Evolutionary conservation across 2,113 vertebrate genomes (phyloP).

Genomic region (Chaetura pelagica): DNA sequence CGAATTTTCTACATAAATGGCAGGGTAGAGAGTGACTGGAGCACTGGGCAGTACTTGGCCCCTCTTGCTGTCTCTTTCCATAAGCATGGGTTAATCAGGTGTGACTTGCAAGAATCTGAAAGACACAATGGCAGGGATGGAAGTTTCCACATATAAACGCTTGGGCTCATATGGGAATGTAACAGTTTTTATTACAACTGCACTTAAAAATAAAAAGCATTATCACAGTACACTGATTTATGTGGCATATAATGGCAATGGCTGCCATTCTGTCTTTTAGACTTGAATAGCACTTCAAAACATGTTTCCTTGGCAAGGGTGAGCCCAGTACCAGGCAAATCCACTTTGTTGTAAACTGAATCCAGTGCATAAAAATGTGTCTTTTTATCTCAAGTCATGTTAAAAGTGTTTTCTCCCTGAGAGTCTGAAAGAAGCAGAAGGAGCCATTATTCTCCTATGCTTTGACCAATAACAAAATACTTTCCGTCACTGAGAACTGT

Average conservation of each 20-base stretch:
- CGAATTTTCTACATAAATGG: not conserved
- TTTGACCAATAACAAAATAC: not conserved
- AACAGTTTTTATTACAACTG: not conserved
- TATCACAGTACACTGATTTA: not conserved
- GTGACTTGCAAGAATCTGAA: not conserved
- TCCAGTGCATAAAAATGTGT: not conserved
- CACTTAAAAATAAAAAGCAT: not conserved
- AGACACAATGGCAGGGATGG: not conserved
- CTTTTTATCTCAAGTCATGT: not conserved
- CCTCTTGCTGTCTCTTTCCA: not conserved
- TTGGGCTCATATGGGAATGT: not conserved
- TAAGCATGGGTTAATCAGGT: not conserved
- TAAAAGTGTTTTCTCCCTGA: not conserved
- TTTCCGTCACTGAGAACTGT: not conserved
- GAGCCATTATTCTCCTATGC: not conserved
- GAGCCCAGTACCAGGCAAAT: not conserved
- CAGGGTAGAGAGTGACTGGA: not conserved
- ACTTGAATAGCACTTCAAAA: not conserved
- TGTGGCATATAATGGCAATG: not conserved
- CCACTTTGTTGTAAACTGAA: not conserved
- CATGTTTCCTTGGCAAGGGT: not conserved
- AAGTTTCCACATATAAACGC: not conserved
- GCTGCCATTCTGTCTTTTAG: not conserved
- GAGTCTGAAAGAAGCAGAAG: not conserved
- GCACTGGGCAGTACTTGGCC: not conserved